A percentile compares a stretch with the other conserved stretches of the same genome.
These are phyloP conservation scores for Alces alces DNA, from an alignment of 2,113 vertebrate genomes.

Conservation along the genomic window DNA sequence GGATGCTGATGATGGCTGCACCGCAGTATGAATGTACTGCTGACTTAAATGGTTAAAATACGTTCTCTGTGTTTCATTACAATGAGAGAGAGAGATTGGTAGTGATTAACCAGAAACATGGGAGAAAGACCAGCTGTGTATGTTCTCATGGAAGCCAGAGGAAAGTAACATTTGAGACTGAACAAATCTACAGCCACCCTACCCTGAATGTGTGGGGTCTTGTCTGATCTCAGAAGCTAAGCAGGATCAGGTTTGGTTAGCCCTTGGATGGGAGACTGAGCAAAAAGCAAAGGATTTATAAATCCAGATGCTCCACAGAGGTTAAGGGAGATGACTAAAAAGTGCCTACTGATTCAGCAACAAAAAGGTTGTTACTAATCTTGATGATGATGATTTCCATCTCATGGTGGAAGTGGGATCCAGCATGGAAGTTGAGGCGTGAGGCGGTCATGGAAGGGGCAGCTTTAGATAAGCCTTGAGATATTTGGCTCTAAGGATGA, in stretches of 20 bases:
- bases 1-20: background rate
- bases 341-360: background rate
- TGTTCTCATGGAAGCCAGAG: background rate
- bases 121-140: background rate
- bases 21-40: background rate
- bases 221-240: background rate
- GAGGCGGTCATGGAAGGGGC: background rate
- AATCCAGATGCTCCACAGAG: background rate
- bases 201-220: rapidly evolving
- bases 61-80: background rate
- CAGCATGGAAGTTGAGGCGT: background rate
- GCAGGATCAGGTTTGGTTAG: background rate
- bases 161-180: background rate
- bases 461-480: background rate
- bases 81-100: background rate
- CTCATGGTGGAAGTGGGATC: background rate
- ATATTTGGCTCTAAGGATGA: background rate
- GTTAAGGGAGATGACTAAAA: background rate
- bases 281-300: background rate
- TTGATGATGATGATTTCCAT: background rate
- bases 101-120: background rate
- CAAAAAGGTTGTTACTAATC: background rate
- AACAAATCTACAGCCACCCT: background rate
- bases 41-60: background rate
- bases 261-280: background rate